Evolutionary conservation across 2,888 invertebrate genomes (phyloP).

Genomic region (Lasioglossum marginatum): DNA sequence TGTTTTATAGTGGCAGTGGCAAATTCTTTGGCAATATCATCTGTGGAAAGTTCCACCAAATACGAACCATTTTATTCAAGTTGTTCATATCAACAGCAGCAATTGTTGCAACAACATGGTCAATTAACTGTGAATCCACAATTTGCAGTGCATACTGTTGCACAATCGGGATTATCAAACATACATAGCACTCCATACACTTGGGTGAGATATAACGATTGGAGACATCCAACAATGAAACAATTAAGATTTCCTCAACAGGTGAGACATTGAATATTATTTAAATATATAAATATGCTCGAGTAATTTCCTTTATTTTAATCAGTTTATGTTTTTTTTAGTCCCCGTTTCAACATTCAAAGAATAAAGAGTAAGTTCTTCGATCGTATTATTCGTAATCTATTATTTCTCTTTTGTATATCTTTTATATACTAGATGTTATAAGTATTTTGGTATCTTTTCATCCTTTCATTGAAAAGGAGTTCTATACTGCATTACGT

Average conservation of each 20-base stretch:
- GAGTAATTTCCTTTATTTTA: conserved; percentile 17
- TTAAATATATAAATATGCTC: conserved; percentile 28
- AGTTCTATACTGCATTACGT: conserved; percentile 49
- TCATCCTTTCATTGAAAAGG: conserved; percentile 40
- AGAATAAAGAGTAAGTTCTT: conserved; percentile 54
- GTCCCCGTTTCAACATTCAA: conserved; percentile 40
- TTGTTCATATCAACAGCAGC: conserved; percentile 71
- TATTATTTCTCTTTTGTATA: conserved; percentile 11
- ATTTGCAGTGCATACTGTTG: conserved; percentile 50
- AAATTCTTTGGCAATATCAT: conserved; percentile 75
- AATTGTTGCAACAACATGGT: conserved; percentile 66
- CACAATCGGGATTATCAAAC: conserved; percentile 60
- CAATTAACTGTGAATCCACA: conserved; percentile 63
- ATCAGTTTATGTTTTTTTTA: conserved; percentile 33
- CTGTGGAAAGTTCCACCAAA: conserved; percentile 59
- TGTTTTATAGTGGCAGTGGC: conserved; percentile 73
- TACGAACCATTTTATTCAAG: conserved; percentile 74
- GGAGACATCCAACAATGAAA: conserved; percentile 69
- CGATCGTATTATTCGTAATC: neutral
- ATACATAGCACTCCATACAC: conserved; percentile 58
- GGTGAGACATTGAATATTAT: conserved; percentile 54
- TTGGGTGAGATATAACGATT: conserved; percentile 68
- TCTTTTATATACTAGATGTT: conserved; percentile 6
- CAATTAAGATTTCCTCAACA: conserved; percentile 69
- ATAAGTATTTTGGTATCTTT: conserved; percentile 22